Evolutionary conservation across 2,888 invertebrate genomes (phyloP).

Genomic region (Scaptomyza reducta): DNA sequence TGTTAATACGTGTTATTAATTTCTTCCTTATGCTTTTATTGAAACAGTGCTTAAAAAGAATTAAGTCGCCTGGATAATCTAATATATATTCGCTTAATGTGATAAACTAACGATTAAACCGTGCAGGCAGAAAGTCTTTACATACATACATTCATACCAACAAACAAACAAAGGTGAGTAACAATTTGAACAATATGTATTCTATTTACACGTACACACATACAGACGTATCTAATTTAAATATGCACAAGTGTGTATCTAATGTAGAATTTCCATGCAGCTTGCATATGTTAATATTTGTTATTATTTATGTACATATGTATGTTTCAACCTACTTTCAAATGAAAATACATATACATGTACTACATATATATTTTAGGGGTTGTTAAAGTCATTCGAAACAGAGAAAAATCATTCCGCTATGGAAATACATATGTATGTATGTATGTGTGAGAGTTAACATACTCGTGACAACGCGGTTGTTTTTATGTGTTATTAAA

Average conservation of each 20-base stretch:
- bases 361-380: constrained; percentile 18
- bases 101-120: constrained; percentile 11
- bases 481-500: not conserved
- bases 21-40: constrained; percentile 4
- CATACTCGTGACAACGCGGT: constrained; percentile 1
- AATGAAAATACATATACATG: constrained; percentile 8
- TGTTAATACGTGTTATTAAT: not conserved
- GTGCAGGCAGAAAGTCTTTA: constrained; percentile 2
- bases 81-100: constrained; percentile 20
- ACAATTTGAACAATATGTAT: constrained; percentile 9
- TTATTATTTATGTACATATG: constrained; percentile 5
- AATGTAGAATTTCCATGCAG: not conserved
- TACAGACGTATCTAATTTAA: not conserved
- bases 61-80: constrained; percentile 2
- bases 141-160: constrained; percentile 4
- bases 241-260: constrained; percentile 4
- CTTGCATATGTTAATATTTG: constrained; percentile 4
- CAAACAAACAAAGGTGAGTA: constrained; percentile 25
- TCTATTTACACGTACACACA: not conserved
- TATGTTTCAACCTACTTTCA: constrained; percentile 10
- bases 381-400: constrained; percentile 19
- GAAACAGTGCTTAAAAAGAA: constrained; percentile 16
- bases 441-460: constrained; percentile 1
- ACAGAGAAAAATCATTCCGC: not conserved
- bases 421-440: not conserved